A percentile compares a stretch with the other conserved stretches of the same genome.
Conservation (phyloP, 2,113 vertebrate genomes). For the Leptodactylus fuscus region DNA sequence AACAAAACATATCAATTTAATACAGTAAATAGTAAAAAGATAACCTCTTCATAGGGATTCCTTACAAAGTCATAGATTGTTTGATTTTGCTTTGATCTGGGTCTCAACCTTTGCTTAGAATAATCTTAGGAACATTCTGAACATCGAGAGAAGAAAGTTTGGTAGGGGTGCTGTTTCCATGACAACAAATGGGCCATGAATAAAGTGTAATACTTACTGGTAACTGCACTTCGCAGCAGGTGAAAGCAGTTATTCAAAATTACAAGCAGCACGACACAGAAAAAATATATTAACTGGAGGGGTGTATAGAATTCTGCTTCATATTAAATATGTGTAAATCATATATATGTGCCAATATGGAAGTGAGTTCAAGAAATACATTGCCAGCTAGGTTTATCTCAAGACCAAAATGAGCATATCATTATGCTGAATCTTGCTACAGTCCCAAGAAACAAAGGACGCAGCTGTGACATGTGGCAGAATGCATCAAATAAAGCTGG, state of each 20-base stretch:
- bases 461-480: constrained; percentile 46
- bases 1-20: constrained; percentile 49
- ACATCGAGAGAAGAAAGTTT: constrained; percentile 72
- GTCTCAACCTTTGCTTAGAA: constrained; percentile 63
- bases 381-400: constrained; percentile 56
- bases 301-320: constrained; percentile 66
- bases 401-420: constrained; percentile 54
- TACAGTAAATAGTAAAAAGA: constrained; percentile 60
- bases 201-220: constrained; percentile 72
- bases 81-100: constrained; percentile 64
- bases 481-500: constrained; percentile 9
- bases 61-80: constrained; percentile 59
- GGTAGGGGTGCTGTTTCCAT: constrained; percentile 78
- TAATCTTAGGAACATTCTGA: constrained; percentile 70
- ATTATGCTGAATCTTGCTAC: constrained; percentile 25
- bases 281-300: constrained; percentile 74
- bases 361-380: constrained; percentile 57
- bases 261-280: constrained; percentile 68
- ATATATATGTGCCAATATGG: constrained; percentile 67
- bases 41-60: constrained; percentile 59
- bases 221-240: constrained; percentile 72
- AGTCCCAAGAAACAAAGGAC: constrained; percentile 30
- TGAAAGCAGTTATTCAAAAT: constrained; percentile 78
- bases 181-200: constrained; percentile 79
- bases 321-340: constrained; percentile 73